Evolutionary conservation across 2,888 invertebrate genomes (phyloP), one percentile per base, ranked within the genome.

Genomic region (Dorcus hopei): DNA sequence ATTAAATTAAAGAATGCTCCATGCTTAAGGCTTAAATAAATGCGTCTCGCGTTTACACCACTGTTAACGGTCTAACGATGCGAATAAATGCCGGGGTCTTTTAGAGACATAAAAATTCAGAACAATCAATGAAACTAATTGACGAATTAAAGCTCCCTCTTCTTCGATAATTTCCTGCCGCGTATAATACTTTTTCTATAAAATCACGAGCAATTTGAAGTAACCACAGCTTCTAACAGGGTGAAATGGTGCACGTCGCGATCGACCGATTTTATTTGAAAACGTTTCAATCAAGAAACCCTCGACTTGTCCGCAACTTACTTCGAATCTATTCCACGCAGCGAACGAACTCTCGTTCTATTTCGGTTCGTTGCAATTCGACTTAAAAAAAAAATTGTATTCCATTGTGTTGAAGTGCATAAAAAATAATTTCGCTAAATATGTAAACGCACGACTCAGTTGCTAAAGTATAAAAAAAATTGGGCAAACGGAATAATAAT

Each of bases 221-320:
- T 63, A 63, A 63, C 63, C 63, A 63, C 63, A 63, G 61, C 63
- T 61, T 63, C 63, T 77, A 78, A 77, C 77, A 75, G 75, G 74
- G 74, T 71, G 70, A 77, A 77, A 77, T 77, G 72, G 76, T 71
- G 69, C 69, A 71, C 71, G 72, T 66, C 71, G 75, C 72, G 74
- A 74, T 72, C 74, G 77, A 76, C 75, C 76, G 76, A 77, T 78
- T 78, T 78, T 78, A 77, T 77, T 77, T 77, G 77, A 74, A 77
- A 76, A 75, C 76, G 61, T 55, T 59, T 77, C 77, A 78, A 78
- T 78, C 77, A 78, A 76, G 76, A 73, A 74, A 72, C 77, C 73
- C 77, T 77, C 75, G 74, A 75, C 74, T 74, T 73, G 64, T 70
- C 77, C 77, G 72, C 76, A 77, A 77, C 76, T 77, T 74, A 70